phyloP scores from a whole-genome alignment of 1,140 invertebrate species.

The Lepidostoma basale region DNA sequence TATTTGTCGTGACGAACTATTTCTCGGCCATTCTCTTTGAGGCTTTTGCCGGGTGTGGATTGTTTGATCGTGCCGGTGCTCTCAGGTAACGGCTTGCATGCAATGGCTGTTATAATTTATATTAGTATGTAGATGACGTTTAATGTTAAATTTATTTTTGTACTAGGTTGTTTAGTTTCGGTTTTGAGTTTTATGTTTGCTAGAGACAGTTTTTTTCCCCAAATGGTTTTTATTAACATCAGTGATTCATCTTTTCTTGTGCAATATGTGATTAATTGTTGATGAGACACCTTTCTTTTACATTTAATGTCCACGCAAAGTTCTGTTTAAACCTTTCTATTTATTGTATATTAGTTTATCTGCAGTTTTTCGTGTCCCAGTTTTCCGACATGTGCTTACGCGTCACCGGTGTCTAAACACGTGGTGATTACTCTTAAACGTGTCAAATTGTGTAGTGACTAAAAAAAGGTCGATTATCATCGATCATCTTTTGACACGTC shows the following conservation, averaged over 20 bases:
- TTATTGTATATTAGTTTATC: background rate
- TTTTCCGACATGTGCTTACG: constrained; percentile 53
- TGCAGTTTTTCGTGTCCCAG: background rate
- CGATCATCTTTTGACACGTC: constrained; percentile 47
- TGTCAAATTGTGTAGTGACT: background rate
- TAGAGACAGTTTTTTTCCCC: background rate
- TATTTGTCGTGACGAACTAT: constrained; percentile 47
- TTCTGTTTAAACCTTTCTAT: background rate
- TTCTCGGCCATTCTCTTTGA: constrained; percentile 63
- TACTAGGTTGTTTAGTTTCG: background rate
- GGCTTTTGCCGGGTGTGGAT: constrained; percentile 55
- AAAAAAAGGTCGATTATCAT: constrained; percentile 58
- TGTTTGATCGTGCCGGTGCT: constrained; percentile 37
- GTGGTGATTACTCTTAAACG: constrained; percentile 50
- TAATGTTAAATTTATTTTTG: background rate
- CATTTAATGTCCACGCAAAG: background rate
- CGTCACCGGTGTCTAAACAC: constrained; percentile 56
- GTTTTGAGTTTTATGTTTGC: background rate
- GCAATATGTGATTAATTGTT: constrained; percentile 6
- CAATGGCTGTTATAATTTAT: constrained; percentile 14
- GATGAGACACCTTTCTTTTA: background rate
- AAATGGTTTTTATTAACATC: background rate
- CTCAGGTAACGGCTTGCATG: constrained; percentile 31
- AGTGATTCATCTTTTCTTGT: constrained; percentile 13
- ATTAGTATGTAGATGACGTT: no score